Conservation (phyloP, 2,113 vertebrate genomes). For the Cacatua alba region DNA sequence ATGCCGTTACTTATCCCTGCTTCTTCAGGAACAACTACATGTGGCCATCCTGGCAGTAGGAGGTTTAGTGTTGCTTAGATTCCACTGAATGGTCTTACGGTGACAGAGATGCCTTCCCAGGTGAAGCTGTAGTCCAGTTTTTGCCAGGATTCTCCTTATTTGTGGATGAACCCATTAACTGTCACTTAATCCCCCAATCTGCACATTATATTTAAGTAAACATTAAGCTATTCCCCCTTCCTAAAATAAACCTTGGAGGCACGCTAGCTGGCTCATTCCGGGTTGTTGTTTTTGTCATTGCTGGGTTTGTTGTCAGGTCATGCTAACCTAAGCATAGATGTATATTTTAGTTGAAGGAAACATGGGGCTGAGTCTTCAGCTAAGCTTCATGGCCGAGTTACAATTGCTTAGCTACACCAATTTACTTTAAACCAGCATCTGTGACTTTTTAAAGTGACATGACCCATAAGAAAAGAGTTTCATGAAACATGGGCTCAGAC, state of each 20-base stretch:
- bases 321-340: slow-evolving; percentile 37
- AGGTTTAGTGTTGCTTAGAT: neutral
- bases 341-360: neutral
- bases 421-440: neutral
- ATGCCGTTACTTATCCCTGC: neutral
- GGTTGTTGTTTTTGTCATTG: neutral
- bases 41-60: neutral
- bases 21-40: neutral
- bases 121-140: neutral
- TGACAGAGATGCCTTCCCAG: neutral
- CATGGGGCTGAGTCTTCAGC: neutral
- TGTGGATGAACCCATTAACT: neutral
- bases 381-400: neutral
- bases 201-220: neutral
- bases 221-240: neutral
- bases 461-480: neutral
- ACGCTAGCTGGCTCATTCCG: neutral
- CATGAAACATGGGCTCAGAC: neutral
- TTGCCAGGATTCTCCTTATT: neutral
- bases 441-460: neutral
- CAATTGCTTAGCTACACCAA: neutral
- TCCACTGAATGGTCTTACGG: neutral
- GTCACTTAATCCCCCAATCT: neutral
- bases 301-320: slow-evolving; percentile 38
- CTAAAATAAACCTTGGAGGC: neutral